These are phyloP conservation scores for Clarias gariepinus DNA, from an alignment of 2,113 vertebrate species.

Conservation along the genomic window DNA sequence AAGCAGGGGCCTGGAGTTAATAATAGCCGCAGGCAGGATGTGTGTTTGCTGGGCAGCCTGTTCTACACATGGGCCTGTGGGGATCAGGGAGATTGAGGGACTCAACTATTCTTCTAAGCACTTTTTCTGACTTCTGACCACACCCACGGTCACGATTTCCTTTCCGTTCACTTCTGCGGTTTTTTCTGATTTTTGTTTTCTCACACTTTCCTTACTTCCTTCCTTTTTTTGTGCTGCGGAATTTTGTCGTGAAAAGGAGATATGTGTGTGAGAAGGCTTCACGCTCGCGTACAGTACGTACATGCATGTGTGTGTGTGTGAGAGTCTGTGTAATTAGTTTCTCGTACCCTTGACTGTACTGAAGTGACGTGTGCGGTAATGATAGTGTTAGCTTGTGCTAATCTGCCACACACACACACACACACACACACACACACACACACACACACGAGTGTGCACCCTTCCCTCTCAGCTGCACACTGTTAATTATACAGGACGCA, in stretches of 20 bases:
- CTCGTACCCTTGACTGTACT: constrained; percentile 64
- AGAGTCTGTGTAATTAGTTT: constrained; percentile 68
- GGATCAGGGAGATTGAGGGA: not conserved
- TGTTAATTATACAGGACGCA: constrained; percentile 99
- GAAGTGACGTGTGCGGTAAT: constrained; percentile 70
- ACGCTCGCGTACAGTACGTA: not conserved
- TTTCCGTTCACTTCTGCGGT: not conserved
- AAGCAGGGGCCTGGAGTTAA: constrained; percentile 20
- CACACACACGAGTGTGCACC: constrained; percentile 40
- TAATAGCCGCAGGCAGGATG: constrained; percentile 20
- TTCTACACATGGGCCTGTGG: constrained; percentile 28
- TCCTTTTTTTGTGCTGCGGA: constrained; percentile 12
- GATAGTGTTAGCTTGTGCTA: constrained; percentile 74
- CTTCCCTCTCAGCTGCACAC: constrained; percentile 77
- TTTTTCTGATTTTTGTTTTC: not conserved
- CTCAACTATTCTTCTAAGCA: constrained; percentile 23
- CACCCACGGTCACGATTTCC: constrained; percentile 19
- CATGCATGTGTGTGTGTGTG: constrained; percentile 19
- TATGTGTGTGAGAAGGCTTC: not conserved
- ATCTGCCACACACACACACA: constrained; percentile 63
- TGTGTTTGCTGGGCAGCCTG: constrained; percentile 21
- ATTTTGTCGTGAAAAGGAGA: not conserved
- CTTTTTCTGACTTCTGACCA: constrained; percentile 10
- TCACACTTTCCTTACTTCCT: not conserved
- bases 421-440: constrained; percentile 37